A percentile compares a stretch with the other conserved stretches of the same genome.
phyloP scores from a whole-genome alignment of 1,140 invertebrate species.

The Tetramorium alpestre region DNA sequence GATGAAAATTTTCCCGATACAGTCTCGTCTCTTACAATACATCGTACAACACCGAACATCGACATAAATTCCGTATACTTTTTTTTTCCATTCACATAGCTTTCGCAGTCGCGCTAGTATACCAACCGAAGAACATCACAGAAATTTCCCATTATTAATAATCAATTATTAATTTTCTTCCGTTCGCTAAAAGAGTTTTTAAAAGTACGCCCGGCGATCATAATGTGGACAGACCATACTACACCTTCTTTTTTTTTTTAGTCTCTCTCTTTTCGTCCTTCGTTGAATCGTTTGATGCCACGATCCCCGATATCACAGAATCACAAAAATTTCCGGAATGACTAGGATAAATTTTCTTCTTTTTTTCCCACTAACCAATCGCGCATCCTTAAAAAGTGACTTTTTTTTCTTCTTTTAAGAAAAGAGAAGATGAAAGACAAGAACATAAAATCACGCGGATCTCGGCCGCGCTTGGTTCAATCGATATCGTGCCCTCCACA shows the following conservation, averaged over 20 bases:
- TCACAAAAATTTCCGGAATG: constrained; percentile 83
- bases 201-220: constrained; percentile 68
- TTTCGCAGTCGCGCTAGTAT: constrained; percentile 79
- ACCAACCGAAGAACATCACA: constrained; percentile 85
- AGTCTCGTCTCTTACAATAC: constrained; percentile 72
- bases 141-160: constrained; percentile 81
- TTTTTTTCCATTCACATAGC: constrained; percentile 66
- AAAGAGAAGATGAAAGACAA: constrained; percentile 25
- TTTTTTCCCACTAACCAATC: constrained; percentile 78
- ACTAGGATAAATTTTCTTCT: constrained; percentile 80
- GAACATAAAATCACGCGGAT: constrained; percentile 28
- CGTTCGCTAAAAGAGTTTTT: constrained; percentile 34
- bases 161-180: constrained; percentile 67
- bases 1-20: constrained; percentile 59
- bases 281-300: constrained; percentile 51
- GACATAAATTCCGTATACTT: constrained; percentile 82
- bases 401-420: constrained; percentile 39
- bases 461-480: background rate
- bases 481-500: constrained; percentile 71
- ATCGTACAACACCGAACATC: constrained; percentile 82
- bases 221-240: constrained; percentile 72
- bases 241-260: constrained; percentile 36
- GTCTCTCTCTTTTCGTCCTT: constrained; percentile 57
- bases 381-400: constrained; percentile 59
- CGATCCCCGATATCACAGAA: constrained; percentile 82